Conservation (phyloP, 1,140 invertebrate species). For the Psix sp. region DNA sequence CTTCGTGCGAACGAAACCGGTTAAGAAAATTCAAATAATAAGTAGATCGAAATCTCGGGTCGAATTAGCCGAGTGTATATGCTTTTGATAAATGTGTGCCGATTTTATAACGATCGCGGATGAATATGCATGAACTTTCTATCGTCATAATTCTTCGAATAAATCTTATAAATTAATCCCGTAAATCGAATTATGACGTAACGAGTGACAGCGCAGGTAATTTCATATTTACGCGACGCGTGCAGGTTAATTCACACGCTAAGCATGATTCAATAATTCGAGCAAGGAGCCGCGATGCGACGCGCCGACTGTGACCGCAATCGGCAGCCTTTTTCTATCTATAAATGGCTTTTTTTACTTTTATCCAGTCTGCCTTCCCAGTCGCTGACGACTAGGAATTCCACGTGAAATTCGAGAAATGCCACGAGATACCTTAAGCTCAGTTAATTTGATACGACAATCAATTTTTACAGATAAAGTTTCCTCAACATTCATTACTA, state of each 20-base stretch:
- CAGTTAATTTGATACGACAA: slow-evolving; percentile 72
- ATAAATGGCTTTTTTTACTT: slow-evolving; percentile 9
- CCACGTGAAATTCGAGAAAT: slow-evolving; percentile 72
- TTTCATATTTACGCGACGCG: slow-evolving; percentile 49
- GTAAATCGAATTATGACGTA: slow-evolving; percentile 47
- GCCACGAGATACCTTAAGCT: slow-evolving; percentile 68
- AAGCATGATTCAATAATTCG: slow-evolving; percentile 35
- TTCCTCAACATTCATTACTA: slow-evolving; percentile 60
- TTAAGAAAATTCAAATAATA: slow-evolving; percentile 51
- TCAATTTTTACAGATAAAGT: slow-evolving; percentile 70
- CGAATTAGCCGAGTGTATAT: slow-evolving; percentile 20
- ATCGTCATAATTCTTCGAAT: slow-evolving; percentile 40
- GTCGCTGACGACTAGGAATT: slow-evolving; percentile 67
- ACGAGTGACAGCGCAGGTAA: slow-evolving; percentile 45
- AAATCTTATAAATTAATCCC: slow-evolving; percentile 48
- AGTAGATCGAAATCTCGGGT: slow-evolving; percentile 40
- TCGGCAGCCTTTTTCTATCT: slow-evolving; percentile 2
- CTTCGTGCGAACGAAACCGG: slow-evolving; percentile 40
- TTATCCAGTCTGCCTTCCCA: slow-evolving; percentile 53
- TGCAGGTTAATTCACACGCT: slow-evolving; percentile 50
- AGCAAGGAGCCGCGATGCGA: slow-evolving; percentile 46
- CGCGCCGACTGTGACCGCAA: slow-evolving; percentile 32
- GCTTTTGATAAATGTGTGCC: slow-evolving; percentile 37
- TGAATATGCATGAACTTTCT: slow-evolving; percentile 57
- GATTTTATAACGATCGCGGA: slow-evolving; percentile 51